Evolutionary conservation across 2,113 vertebrate genomes (phyloP), one percentile per base, ranked within the genome.

Genomic region (Aptenodytes forsteri): DNA sequence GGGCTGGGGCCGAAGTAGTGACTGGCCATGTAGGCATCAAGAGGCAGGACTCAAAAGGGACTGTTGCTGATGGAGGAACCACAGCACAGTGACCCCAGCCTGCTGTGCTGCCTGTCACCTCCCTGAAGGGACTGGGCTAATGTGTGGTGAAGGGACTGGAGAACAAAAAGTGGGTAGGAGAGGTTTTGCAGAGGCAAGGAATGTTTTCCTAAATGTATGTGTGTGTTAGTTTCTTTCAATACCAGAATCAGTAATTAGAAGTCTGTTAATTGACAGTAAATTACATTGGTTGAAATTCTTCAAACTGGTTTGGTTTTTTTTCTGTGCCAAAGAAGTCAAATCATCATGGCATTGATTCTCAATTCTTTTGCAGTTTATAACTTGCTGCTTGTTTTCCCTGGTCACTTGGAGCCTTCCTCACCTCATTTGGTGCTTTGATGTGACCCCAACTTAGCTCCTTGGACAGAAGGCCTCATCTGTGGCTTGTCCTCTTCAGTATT

Each of bases 81-180:
- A 27, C 38, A 76, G 42, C 16, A 21, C 38, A 47, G 12, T 47
- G 42, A 72, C 21, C 6, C 4, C 14, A 44, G 12, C 29, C 18
- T 62, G 7, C 62, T 82, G 29, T 2, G 1, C 14, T 90, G 13
- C 14, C 17, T 76, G n/a, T 42, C 25, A 23, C 32, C 36, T 86
- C 22, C 22, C 8, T 58, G 44, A 67, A 67, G 47, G 50, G 20
- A 49, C 26, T 47, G 12, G 26, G 5, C 25, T 80, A 26, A 47
- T 0, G 1, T n/a, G 19, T 30, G 4, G 3, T 52, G 17, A 49
- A 23, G 8, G 19, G 8, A 21, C 13, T 27, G 34, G 21, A 67
- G 21, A 54, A 14, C 4, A 18, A 36, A 71, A 67, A 34, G 9
- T 1, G 23, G 2, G 4, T 34, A 54, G 38, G 25, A 55, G n/a